Evolutionary conservation across 2,888 invertebrate species (phyloP).

Genomic region (Priocnemis perturbator): DNA sequence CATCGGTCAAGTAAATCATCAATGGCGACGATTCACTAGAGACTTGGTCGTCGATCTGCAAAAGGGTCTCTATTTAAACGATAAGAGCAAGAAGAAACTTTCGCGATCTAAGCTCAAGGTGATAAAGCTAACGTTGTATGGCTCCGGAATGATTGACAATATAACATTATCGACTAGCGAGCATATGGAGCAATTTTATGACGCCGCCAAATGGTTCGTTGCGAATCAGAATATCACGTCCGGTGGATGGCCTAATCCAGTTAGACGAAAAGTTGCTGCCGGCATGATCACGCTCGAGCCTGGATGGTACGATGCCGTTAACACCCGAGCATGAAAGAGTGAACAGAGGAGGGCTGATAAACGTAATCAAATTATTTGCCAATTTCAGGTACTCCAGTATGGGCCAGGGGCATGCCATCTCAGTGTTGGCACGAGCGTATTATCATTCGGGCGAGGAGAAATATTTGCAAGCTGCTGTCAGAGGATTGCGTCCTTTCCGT

Average conservation of each 20-base stretch:
- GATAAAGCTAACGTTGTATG: constrained; percentile 81
- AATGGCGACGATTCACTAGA: constrained; percentile 88
- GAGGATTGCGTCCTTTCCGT: constrained; percentile 87
- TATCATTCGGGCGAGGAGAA: constrained; percentile 85
- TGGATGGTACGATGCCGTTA: constrained; percentile 82
- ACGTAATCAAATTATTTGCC: neutral
- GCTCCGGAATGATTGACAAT: constrained; percentile 86
- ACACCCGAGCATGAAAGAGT: neutral
- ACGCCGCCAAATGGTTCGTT: constrained; percentile 95
- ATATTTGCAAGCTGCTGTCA: constrained; percentile 89
- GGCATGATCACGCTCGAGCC: constrained; percentile 87
- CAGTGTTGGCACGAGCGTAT: constrained; percentile 94
- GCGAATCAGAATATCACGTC: constrained; percentile 87
- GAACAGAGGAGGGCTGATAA: neutral
- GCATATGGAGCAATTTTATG: constrained; percentile 93
- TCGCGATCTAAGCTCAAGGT: constrained; percentile 85
- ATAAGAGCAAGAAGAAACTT: constrained; percentile 82
- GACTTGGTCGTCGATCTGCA: constrained; percentile 94
- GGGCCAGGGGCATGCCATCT: constrained; percentile 98
- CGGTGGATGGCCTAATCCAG: constrained; percentile 97
- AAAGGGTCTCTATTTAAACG: constrained; percentile 87
- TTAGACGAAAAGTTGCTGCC: constrained; percentile 84
- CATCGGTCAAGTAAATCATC: constrained; percentile 80
- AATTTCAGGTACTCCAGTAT: constrained; percentile 91
- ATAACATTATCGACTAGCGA: constrained; percentile 87